Evolutionary conservation across 2,113 vertebrate genomes (phyloP).

Genomic region (Strigops habroptila): DNA sequence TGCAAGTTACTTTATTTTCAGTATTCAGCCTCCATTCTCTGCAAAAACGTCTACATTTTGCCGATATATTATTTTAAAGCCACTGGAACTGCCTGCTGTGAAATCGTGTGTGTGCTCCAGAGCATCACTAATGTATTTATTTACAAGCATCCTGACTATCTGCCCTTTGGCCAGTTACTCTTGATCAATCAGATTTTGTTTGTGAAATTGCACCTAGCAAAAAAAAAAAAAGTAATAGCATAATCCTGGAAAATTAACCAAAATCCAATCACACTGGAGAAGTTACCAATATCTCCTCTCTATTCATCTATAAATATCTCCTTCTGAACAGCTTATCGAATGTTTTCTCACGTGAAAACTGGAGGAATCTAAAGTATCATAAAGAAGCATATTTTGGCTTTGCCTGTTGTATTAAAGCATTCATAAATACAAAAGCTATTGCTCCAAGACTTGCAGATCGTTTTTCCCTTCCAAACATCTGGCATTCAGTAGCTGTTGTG

Average conservation of each 20-base stretch:
- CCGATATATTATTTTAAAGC: background rate
- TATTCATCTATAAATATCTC: background rate
- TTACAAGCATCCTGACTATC: background rate
- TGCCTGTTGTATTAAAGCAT: background rate
- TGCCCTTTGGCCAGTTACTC: background rate
- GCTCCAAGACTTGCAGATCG: background rate
- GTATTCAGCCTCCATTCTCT: background rate
- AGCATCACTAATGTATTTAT: background rate
- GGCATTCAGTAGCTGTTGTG: background rate
- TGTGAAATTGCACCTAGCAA: background rate
- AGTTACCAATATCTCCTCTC: background rate
- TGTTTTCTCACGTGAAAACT: background rate
- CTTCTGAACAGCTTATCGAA: background rate
- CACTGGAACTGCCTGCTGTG: background rate
- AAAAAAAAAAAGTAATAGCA: background rate
- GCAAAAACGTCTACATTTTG: background rate
- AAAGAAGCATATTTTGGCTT: background rate
- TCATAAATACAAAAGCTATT: background rate
- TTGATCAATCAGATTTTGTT: background rate
- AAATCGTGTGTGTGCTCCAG: background rate
- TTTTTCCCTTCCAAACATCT: background rate
- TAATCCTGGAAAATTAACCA: background rate
- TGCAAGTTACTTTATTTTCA: background rate
- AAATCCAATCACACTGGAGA: rapidly evolving
- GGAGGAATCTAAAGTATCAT: background rate